Base-by-base conservation (phyloP, 2,113 vertebrate genomes). In the Gorsachius goisagi region DNA sequence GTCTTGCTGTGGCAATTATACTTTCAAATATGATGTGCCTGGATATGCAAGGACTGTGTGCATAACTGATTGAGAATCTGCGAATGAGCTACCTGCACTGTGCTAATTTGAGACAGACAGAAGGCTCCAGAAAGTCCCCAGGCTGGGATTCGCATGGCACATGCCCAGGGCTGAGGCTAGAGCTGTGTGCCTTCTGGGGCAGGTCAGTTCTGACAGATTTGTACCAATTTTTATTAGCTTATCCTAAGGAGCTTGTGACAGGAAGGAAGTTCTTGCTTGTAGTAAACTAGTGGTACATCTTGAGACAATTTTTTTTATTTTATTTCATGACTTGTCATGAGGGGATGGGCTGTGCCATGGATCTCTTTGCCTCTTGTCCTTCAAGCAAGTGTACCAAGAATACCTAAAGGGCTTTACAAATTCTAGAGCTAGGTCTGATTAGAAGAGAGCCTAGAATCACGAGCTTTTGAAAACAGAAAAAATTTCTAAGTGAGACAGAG, bases 1-100 rank as follows among this genome's bases (percentile, higher is more conserved):
- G 86, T 95, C 89, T 97, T 92, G 68, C 95, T 95, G 93, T 56
- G 85, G 87, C 85, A 95, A 96, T 97, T 97, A 95, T 69, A 96
- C 91, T 97, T 97, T 94, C 95, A 97, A 97, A 95, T 94, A 5
- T 0, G 59, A 13, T 27, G 59, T 85, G 95, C 75, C 86, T 91
- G 90, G 74, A 55, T 95, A 76, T 3, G 20, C 60, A 44, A 75
- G 93, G 75, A 52, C 77, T 47, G 2, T 73, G 84, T 56, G 81
- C 87, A 80, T 67, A 71, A 55, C 91, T 88, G 94, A 90, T 74
- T 90, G 94, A 93, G 85, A n/a, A 67, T 82, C 89, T 85, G 50
- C 2, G 89, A 52, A 77, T 3, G 84, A 93, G 81, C 72, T 95
- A 93, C 80, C 87, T 83, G 74, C 47, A 82, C 89, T 72, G 28